Percentiles rank a stretch among this genome's conserved stretches.
phyloP scores from a whole-genome alignment of 2,797 vertebrate genomes.

The Syngnathus acus region DNA sequence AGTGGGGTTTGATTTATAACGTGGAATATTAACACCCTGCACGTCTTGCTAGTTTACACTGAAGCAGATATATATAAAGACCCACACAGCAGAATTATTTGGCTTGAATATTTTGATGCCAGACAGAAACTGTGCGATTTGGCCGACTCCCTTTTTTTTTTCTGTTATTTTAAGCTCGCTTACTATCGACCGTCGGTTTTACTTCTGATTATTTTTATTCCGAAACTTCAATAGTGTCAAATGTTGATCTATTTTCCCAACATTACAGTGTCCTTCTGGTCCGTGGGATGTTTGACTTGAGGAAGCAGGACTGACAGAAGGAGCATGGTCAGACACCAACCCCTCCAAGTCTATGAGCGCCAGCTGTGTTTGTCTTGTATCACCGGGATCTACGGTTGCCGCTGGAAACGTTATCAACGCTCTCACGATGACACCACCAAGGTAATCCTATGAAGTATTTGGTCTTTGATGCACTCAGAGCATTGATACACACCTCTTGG shows the following conservation, averaged over 20 bases:
- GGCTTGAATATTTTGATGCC: background rate
- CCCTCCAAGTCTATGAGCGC: slow-evolving; percentile 96
- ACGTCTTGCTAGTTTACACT: background rate
- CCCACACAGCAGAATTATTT: background rate
- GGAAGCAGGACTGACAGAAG: slow-evolving; percentile 65
- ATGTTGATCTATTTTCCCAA: background rate
- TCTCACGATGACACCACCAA: slow-evolving; percentile 95
- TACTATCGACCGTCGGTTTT: background rate
- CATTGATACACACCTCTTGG: background rate
- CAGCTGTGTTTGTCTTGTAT: slow-evolving; percentile 97
- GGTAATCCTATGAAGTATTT: no score
- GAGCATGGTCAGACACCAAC: slow-evolving; percentile 99
- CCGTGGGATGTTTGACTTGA: slow-evolving; percentile 78
- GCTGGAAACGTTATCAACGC: slow-evolving; percentile 98
- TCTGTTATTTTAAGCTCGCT: background rate
- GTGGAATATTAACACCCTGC: background rate
- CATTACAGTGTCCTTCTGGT: slow-evolving; percentile 55
- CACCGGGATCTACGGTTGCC: slow-evolving; percentile 95
- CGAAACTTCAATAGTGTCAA: background rate
- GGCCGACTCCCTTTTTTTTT: background rate
- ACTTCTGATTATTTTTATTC: background rate
- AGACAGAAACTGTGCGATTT: background rate
- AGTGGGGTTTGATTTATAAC: background rate
- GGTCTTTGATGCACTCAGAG: background rate
- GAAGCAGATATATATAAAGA: background rate